Evolutionary conservation across 2,888 invertebrate species (phyloP).

Genomic region (Cerastoderma edule): DNA sequence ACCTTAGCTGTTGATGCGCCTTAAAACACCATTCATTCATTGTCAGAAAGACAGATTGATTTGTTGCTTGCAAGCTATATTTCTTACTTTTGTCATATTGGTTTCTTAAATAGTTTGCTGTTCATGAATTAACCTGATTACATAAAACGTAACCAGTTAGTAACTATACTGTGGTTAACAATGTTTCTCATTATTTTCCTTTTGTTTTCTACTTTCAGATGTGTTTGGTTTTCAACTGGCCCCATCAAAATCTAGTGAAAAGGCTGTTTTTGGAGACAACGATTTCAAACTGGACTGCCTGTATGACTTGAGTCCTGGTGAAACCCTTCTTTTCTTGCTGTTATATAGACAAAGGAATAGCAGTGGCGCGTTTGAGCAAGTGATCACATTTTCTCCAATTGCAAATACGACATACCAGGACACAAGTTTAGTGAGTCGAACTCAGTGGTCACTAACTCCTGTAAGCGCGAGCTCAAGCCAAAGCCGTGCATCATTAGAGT

Average conservation of each 20-base stretch:
- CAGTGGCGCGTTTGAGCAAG: not conserved
- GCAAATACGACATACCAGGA: not conserved
- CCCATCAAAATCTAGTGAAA: not conserved
- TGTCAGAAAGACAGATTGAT: too few relatives aligned
- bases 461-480: not conserved
- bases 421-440: not conserved
- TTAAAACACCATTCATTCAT: too few relatives aligned
- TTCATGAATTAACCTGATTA: too few relatives aligned
- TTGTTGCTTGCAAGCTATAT: too few relatives aligned
- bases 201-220: constrained; percentile 39
- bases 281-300: constrained; percentile 19
- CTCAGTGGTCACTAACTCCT: constrained; percentile 16
- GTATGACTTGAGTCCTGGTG: not conserved
- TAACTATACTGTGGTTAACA: too few relatives aligned
- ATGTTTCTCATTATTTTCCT: too few relatives aligned
- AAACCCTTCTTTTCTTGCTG: constrained; percentile 8
- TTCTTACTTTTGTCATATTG: too few relatives aligned
- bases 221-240: constrained; percentile 6
- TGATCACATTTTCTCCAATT: not conserved
- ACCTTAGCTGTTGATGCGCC: too few relatives aligned
- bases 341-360: not conserved
- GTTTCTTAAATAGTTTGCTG: too few relatives aligned
- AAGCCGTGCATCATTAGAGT: constrained; percentile 10
- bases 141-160: too few relatives aligned
- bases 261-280: constrained; percentile 31